Conservation (phyloP, 2,113 vertebrate species). For the Misgurnus anguillicaudatus region DNA sequence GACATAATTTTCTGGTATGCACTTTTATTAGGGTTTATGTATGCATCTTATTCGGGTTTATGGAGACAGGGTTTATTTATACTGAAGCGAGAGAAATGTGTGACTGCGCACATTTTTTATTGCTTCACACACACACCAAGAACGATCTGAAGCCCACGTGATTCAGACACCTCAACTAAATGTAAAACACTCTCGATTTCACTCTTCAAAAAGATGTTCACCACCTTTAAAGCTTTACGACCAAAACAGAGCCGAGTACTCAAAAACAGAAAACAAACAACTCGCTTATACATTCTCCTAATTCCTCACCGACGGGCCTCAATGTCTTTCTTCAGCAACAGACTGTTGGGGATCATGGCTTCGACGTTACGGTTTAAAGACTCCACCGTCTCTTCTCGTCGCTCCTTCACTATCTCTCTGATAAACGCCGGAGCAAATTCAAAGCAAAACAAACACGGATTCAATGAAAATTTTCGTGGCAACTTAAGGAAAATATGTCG, state of each 20-base stretch:
- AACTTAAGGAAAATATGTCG: constrained; percentile 50
- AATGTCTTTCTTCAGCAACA: constrained; percentile 58
- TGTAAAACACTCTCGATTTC: constrained; percentile 59
- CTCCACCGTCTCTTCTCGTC: constrained; percentile 11
- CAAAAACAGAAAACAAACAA: constrained; percentile 68
- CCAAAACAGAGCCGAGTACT: constrained; percentile 64
- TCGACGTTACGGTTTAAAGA: constrained; percentile 61
- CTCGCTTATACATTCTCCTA: constrained; percentile 64
- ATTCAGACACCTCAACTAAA: constrained; percentile 65
- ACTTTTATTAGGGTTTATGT: too few species aligned
- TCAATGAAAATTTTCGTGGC: constrained; percentile 47
- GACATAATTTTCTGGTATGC: too few species aligned
- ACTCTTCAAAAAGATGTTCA: constrained; percentile 62
- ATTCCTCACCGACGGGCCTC: constrained; percentile 61
- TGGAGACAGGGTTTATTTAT: background rate
- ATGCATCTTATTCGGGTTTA: too few species aligned
- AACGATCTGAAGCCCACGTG: constrained; percentile 43
- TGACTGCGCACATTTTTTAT: constrained; percentile 11
- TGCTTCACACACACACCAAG: constrained; percentile 13
- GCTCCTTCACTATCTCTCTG: constrained; percentile 35
- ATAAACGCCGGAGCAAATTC: constrained; percentile 53
- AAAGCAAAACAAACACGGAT: constrained; percentile 52
- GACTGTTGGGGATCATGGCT: constrained; percentile 47
- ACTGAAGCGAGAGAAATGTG: background rate
- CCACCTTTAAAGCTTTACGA: constrained; percentile 67